Evolutionary conservation across 2,888 invertebrate species (phyloP).

Genomic region (Andricus quercusramuli): DNA sequence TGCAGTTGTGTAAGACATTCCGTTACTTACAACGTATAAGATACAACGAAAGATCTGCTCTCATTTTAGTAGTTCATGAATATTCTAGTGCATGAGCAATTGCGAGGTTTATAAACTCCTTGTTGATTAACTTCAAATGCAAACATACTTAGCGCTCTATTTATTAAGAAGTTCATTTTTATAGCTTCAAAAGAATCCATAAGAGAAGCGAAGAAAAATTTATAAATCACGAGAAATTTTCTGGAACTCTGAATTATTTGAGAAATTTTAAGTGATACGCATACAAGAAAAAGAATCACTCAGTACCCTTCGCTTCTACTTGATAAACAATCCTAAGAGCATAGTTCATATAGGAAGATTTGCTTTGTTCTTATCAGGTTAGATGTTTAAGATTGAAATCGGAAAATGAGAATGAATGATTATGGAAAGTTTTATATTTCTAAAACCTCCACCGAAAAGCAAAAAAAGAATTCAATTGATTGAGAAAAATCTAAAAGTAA

Average conservation of each 20-base stretch:
- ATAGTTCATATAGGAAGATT: not conserved
- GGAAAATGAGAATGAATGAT: no score
- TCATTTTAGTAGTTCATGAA: not conserved
- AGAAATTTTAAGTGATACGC: not conserved
- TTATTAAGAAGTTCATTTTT: conserved; percentile 14
- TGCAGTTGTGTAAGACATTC: not conserved
- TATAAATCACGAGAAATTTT: not conserved
- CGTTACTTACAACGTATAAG: not conserved
- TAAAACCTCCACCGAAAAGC: not conserved
- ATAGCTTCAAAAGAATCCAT: not conserved
- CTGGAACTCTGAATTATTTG: not conserved
- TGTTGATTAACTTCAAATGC: not conserved
- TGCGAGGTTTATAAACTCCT: not conserved
- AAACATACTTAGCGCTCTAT: not conserved
- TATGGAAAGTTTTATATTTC: no score
- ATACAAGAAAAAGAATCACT: not conserved
- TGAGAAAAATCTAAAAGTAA: no score
- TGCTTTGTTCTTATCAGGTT: not conserved
- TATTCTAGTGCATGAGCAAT: not conserved
- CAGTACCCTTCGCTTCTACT: not conserved
- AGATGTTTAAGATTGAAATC: not conserved
- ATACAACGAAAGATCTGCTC: not conserved
- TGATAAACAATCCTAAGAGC: not conserved
- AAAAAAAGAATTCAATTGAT: no score
- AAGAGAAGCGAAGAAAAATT: not conserved